A percentile compares a stretch with the other conserved stretches of the same genome.
phyloP scores from a whole-genome alignment of 2,888 invertebrate genomes.

The Diarsia rubi region DNA sequence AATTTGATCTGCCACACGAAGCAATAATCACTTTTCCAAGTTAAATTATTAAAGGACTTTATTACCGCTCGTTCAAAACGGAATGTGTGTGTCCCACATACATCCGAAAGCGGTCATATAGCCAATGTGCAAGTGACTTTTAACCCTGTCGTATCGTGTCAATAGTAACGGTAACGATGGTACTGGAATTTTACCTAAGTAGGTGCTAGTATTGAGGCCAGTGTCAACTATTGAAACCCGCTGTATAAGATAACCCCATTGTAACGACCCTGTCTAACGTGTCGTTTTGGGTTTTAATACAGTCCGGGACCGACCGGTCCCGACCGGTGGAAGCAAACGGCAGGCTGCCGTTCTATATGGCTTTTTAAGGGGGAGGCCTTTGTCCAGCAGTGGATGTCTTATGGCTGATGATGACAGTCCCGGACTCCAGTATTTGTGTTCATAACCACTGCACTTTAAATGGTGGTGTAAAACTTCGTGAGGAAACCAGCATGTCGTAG shows the following conservation, averaged over 20 bases:
- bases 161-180: constrained; percentile 3
- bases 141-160: constrained; percentile 6
- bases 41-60: background rate
- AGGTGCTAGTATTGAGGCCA: constrained; percentile 6
- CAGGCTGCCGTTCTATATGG: too few species aligned
- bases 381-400: too few species aligned
- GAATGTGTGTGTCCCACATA: background rate
- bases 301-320: too few species aligned
- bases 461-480: background rate
- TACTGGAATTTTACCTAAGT: constrained; percentile 9
- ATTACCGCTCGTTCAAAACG: background rate
- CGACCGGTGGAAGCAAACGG: too few species aligned
- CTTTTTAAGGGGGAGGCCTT: too few species aligned
- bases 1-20: background rate
- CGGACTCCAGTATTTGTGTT: background rate
- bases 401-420: too few species aligned
- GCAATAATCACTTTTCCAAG: background rate
- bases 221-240: background rate
- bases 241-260: background rate
- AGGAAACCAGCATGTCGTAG: background rate
- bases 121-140: constrained; percentile 13
- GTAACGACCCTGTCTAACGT: background rate
- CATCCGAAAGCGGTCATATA: constrained; percentile 13
- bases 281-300: background rate
- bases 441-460: background rate